Evolutionary conservation across 2,797 vertebrate species (phyloP), one percentile per base, ranked within the genome.

Genomic region (Coreius guichenoti): DNA sequence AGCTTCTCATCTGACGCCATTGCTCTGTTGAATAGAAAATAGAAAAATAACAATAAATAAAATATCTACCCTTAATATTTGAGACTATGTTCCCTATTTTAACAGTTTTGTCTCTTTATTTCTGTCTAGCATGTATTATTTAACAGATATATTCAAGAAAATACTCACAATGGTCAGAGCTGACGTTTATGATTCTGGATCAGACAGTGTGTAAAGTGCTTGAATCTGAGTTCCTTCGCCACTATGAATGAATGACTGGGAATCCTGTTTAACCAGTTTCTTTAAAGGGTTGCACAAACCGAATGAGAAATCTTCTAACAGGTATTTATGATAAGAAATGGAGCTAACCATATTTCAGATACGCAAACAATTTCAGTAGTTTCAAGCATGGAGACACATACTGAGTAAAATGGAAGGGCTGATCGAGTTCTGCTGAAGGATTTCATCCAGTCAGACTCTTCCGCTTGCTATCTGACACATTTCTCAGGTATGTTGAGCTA

Each of bases 211-310:
- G 2, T 26, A 36, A 21, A 58, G 23, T 12, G 51, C 31, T 39
- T 81, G 29, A 69, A 39, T 36, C 23, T 6, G 56, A 29, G 16
- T 58, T 61, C 47, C 36, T 73, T 73, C 54, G 8, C 17, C 23
- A 9, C 74, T 56, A 0, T 67, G 43, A 80, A 0, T 49, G 61
- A 67, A 67, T 80, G 36, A 43, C 54, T 23, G 26, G 8, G 12
- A 82, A 63, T 82, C 81, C 70, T 63, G 80, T 70, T 26, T 81
- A n/a, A 80, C 61, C 43, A 26, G 47, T 70, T 23, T 43, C 8
- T 58, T 54, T 49, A 49, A 49, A 31, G 43, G 47, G 19, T 49
- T 54, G 45, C 21, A 43, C 31, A 47, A 29, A n/a, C 23, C 21
- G 5, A 70, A 70, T 8, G 23, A 56, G n/a, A 81, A 8, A 14